Evolutionary conservation across 2,113 vertebrate genomes (phyloP).

Genomic region (Quiscalus mexicanus): DNA sequence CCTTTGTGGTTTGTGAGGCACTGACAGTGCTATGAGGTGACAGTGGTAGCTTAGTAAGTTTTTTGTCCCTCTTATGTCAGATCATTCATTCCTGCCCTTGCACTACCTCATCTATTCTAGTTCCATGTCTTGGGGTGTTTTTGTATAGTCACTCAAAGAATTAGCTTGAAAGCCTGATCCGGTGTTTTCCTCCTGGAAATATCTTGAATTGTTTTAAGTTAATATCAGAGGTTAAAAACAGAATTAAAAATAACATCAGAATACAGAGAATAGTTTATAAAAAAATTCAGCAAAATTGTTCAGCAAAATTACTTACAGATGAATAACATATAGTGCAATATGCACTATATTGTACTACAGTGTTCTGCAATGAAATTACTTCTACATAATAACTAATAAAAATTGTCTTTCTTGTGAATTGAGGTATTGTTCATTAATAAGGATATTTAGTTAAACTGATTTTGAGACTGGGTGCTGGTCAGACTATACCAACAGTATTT

Average conservation of each 20-base stretch:
- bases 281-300: not conserved
- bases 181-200: not conserved
- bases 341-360: not conserved
- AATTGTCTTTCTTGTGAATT: not conserved
- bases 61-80: not conserved
- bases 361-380: not conserved
- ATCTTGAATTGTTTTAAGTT: constrained; percentile 4
- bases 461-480: not conserved
- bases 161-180: not conserved
- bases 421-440: not conserved
- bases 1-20: not conserved
- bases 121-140: not conserved
- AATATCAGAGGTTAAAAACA: not conserved
- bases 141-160: not conserved
- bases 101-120: not conserved
- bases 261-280: not conserved
- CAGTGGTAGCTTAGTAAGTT: not conserved
- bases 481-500: not conserved
- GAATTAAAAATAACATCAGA: constrained; percentile 10
- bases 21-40: not conserved
- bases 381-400: not conserved
- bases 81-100: not conserved
- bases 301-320: not conserved
- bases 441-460: not conserved
- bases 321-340: not conserved